These are phyloP conservation scores for Brachyrhaphis roseni DNA, from an alignment of 2,797 vertebrate genomes.

Conservation along the genomic window DNA sequence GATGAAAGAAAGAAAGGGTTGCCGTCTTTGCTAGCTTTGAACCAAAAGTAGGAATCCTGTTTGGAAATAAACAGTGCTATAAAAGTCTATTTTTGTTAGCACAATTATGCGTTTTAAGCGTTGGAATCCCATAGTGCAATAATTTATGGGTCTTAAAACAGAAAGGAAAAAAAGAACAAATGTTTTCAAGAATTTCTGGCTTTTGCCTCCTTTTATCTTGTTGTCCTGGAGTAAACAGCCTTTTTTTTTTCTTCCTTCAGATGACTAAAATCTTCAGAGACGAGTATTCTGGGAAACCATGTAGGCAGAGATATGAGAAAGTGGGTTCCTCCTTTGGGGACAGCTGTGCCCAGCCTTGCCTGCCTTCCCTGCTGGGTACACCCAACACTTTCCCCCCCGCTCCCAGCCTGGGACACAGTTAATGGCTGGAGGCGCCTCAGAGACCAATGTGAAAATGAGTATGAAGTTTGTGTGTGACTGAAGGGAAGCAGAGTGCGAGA, in stretches of 20 bases:
- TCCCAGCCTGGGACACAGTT: conserved; percentile 74
- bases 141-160: conserved; percentile 1
- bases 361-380: conserved; percentile 49
- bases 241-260: conserved; percentile 34
- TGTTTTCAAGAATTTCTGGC: conserved; percentile 2
- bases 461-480: conserved; percentile 41
- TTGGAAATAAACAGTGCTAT: conserved; percentile 15
- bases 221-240: conserved; percentile 50
- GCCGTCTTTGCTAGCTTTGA: conserved; percentile 28
- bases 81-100: conserved; percentile 14
- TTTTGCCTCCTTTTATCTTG: conserved; percentile 33
- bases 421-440: conserved; percentile 61
- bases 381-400: conserved; percentile 39
- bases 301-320: conserved; percentile 70
- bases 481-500: conserved; percentile 45
- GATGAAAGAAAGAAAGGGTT: conserved; percentile 44
- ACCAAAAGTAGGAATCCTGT: conserved; percentile 16
- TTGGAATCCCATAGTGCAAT: conserved; percentile 29
- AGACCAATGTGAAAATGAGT: conserved; percentile 68
- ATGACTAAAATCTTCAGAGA: conserved; percentile 68
- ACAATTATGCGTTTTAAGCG: conserved; percentile 16
- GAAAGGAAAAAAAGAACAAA: conserved; percentile 8
- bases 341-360: conserved; percentile 72
- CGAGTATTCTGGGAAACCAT: conserved; percentile 62
- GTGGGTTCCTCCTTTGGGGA: conserved; percentile 63